Evolutionary conservation across 1,140 invertebrate species (phyloP), one percentile per base, ranked within the genome.

Genomic region (Aphelinus certus): DNA sequence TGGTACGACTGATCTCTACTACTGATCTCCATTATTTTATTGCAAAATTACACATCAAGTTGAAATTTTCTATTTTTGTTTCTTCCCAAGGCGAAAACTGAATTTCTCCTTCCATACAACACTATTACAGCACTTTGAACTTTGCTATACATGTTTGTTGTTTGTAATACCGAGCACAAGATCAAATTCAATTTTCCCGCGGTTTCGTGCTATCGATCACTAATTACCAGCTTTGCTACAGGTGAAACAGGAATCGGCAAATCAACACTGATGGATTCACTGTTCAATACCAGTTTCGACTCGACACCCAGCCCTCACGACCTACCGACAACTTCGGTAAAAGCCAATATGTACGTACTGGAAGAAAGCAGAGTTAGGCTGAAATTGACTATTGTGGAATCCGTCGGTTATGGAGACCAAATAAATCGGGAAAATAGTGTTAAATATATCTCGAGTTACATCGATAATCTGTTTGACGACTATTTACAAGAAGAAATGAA

Each of bases 221-320:
- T 43, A 43, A 6, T 62, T 47, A 45, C 42, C 45, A 62, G 2
- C 7, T 62, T 47, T 26, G 26, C 42, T n/a, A 76, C 83, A 94
- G 97, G 97, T 82, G 98, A 99, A 88, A 99, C 98, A 67, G 98
- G 98, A 7, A 91, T 99, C 80, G 98, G 98, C 4, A 99, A 99
- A 88, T 98, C 97, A 0, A 99, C 98, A 0, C 88, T 99, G 64
- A 98, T 99, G 95, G 97, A 99, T 87, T 98, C 98, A 0, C 88
- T 99, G 46, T 99, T 99, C 86, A 99, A 99, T 85, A 99, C 97
- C n/a, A 97, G 94, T 85, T 99, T 99, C 87, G 96, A 98, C 84
- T 97, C 96, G 0, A 92, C 90, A 7, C 95, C 95, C 43, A 96
- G 95, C 81, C 94, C 95, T 4, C 97, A 99, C 89, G 95, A 94